Base-by-base conservation (phyloP, 2,113 vertebrate species). In the Brachirus orientalis region DNA sequence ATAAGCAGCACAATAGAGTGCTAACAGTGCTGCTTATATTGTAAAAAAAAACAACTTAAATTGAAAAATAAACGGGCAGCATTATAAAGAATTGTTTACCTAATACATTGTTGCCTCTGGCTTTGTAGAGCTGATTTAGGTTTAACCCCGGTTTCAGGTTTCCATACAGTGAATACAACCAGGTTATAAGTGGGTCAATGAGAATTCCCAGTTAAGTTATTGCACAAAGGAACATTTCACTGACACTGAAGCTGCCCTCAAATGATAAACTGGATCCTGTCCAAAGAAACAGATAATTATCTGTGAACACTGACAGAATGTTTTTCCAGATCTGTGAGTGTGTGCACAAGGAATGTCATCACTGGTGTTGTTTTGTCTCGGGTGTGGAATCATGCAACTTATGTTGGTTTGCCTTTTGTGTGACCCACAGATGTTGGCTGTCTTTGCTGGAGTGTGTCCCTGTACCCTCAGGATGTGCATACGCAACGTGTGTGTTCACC, bases 331-430 rank as follows among this genome's bases (percentile, higher is more conserved):
- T 77, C 50, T 47, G 28, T 44, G 40, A 36, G 18, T 45, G 57
- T 58, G 54, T 43, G 28, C 18, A 20, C 48, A 53, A 53, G 56
- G 55, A 67, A 53, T 1, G 7, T 44, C 8, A 40, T 8, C 38
- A 8, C 6, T 20, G 18, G 4, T 19, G 13, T 72, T 85, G 82
- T 85, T 77, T 84, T 85, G 80, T 83, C 79, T 86, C 3, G 1
- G 9, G 59, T 79, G 60, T 69, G 65, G 59, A 73, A 73, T 73
- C 77, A 57, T 47, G 14, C 58, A 13, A 60, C 57, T 19, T 4
- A 5, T 65, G 74, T 68, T 65, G 48, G 40, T 72, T 79, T 77
- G 71, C 58, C 70, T 77, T 83, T 80, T 63, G 63, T 81, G 10
- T 64, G 64, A 84, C 79, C 68, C 35, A 20, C 68, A 80, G 58